Base-by-base conservation (phyloP, 2,888 invertebrate species). In the Deladenus siricidicola region DNA sequence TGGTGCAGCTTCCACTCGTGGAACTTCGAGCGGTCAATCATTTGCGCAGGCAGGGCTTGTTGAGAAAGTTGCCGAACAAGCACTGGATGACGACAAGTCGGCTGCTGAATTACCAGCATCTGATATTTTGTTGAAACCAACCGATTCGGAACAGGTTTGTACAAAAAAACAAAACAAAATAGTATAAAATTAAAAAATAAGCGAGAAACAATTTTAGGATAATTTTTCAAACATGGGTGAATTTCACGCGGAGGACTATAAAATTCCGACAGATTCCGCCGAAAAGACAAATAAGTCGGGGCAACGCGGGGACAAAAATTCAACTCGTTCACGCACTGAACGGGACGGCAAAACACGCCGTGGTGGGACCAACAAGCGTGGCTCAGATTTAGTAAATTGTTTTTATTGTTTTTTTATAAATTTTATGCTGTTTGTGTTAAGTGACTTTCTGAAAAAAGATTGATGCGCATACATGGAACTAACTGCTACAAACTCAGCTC, bases 141-240 rank as follows among this genome's bases (percentile, higher is more conserved):
- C n/a, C n/a, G n/a, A 23, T 24, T 6, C 47, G 24, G 23, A 47
- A 47, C 21, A 24, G 23, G 24, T 23, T 47, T n/a, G 17, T 47
- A 10, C 17, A 10, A n/a, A 23, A 24, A 14, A 34, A 34, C 6
- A 10, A 10, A 34, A 34, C 14, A 34, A 34, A 34, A 34, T 34
- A 6, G 39, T 34, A 10, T 34, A 10, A 34, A 34, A 6, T 34
- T 34, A 42, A 42, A 17, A 42, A 14, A 42, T 42, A 17, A 42
- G 17, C 17, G 23, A 47, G 24, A 6, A 34, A 10, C 14, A 10
- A 10, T 34, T 34, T 34, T 10, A 34, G 29, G 68, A 68, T 61
- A 70, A 56, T 52, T 68, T 68, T 47, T 67, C 70, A 17, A 68
- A 68, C 49, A 70, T 68, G 68, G 68, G 70, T 45, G 70, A 70